phyloP scores from a whole-genome alignment of 1,140 invertebrate genomes.

The Hyles euphorbiae region DNA sequence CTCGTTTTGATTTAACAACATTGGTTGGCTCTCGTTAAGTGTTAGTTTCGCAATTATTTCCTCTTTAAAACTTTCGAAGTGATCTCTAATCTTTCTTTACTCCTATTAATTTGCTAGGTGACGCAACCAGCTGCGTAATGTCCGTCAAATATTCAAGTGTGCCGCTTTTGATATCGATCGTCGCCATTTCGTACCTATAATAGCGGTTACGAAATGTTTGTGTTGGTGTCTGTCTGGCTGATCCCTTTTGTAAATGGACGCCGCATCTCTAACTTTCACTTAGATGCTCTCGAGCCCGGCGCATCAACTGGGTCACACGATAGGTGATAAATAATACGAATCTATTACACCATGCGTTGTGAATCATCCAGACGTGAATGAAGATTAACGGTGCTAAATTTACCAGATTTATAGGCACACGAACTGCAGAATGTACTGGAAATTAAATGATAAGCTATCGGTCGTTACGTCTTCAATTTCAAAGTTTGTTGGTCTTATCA shows the following conservation, averaged over 20 bases:
- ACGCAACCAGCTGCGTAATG: constrained; percentile 49
- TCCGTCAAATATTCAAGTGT: constrained; percentile 30
- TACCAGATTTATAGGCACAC: constrained; percentile 3
- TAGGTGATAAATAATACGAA: constrained; percentile 35
- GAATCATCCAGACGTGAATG: constrained; percentile 8
- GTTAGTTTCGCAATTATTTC: constrained; percentile 17
- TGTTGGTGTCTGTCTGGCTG: constrained; percentile 32
- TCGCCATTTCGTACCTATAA: constrained; percentile 28
- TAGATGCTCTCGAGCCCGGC: constrained; percentile 30
- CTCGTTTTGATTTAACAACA: too few relatives aligned
- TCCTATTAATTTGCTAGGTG: constrained; percentile 31
- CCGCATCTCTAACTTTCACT: constrained; percentile 61
- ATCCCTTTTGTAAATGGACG: constrained; percentile 32
- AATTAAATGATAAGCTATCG: constrained; percentile 23
- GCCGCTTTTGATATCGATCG: constrained; percentile 37
- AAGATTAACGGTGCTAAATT: constrained; percentile 1
- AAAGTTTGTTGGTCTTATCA: constrained; percentile 17
- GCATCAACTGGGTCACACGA: constrained; percentile 43
- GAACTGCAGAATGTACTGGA: constrained; percentile 13
- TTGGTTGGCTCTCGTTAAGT: too few relatives aligned
- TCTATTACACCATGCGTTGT: constrained; percentile 12
- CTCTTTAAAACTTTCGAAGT: constrained; percentile 26
- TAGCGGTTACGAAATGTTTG: constrained; percentile 58
- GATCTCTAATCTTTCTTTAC: constrained; percentile 25
- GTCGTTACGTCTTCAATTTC: constrained; percentile 9